Base-by-base conservation (phyloP, 2,888 invertebrate genomes). In the Dendrolimus houi region DNA sequence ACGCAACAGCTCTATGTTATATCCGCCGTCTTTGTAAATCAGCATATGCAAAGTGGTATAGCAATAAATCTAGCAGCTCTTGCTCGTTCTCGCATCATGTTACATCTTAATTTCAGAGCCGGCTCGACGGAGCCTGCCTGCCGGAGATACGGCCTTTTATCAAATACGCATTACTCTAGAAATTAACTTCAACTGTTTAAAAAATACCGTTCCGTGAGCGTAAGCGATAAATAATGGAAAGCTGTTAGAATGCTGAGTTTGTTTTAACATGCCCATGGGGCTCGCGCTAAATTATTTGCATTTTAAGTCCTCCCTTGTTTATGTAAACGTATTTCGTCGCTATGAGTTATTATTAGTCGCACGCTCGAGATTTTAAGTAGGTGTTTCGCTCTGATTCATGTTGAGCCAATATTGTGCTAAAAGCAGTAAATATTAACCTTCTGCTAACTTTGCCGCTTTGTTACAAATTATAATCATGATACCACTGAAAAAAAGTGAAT, bases 61-160 rank as follows among this genome's bases (percentile, higher is more conserved):
- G 91, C 85, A 89, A 91, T 91, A 91, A 91, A 91, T 91, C 91
- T 90, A 85, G 83, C 82, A 77, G 90, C 83, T 88, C 89, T 90
- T 88, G 91, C 91, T 91, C 91, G 91, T 91, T 91, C 90, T 89
- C 91, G 91, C 91, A 91, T 91, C 91, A 91, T 91, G 91, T 91
- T 91, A 91, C 91, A 91, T 91, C 91, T 91, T 91, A 91, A 91
- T 91, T 91, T 91, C 88, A 87, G 85, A 85, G 83, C 85, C 86
- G 85, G 85, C 87, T 86, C 86, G 83, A 75, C 84, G 87, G 86
- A 86, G 88, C 87, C 87, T 85, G 88, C 84, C 77, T 76, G 83
- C 81, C 79, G 81, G 83, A 88, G 88, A 89, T 90, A 89, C 85
- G 81, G 82, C 85, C 84, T 88, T 88, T 88, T 90, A 90, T 90